These are phyloP conservation scores for Seira ritae DNA, from an alignment of 2,888 invertebrate genomes.

Conservation along the genomic window DNA sequence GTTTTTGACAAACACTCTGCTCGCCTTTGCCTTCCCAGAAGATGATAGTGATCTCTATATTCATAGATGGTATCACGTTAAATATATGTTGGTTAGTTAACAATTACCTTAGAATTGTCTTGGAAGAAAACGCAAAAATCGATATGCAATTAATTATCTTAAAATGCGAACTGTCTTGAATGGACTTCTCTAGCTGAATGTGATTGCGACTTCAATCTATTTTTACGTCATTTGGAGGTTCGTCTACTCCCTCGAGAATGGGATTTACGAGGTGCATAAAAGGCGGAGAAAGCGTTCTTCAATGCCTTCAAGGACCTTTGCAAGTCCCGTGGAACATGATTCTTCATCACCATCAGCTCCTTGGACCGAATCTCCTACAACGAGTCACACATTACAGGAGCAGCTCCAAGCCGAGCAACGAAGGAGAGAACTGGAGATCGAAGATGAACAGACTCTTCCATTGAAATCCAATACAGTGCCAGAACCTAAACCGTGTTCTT, in stretches of 20 bases:
- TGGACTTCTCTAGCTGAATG: too few relatives aligned
- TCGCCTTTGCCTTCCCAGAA: slow-evolving; percentile 50
- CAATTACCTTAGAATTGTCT: too few relatives aligned
- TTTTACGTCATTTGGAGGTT: slow-evolving; percentile 42
- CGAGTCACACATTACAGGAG: slow-evolving; percentile 12
- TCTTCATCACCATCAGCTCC: slow-evolving; percentile 44
- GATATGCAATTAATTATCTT: too few relatives aligned
- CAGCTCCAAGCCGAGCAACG: neutral
- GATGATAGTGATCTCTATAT: slow-evolving; percentile 43
- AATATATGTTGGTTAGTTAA: slow-evolving; percentile 35
- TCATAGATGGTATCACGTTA: slow-evolving; percentile 45
- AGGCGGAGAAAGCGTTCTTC: slow-evolving; percentile 33
- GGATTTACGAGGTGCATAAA: slow-evolving; percentile 46
- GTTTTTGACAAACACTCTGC: slow-evolving; percentile 38
- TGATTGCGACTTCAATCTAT: slow-evolving; percentile 39
- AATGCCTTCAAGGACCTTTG: too few relatives aligned
- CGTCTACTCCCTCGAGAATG: slow-evolving; percentile 50
- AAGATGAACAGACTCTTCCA: slow-evolving; percentile 32
- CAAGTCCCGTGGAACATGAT: too few relatives aligned
- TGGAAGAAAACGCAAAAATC: too few relatives aligned
- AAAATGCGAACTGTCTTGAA: too few relatives aligned
- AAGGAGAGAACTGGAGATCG: neutral
- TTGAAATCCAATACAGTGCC: slow-evolving; percentile 3
- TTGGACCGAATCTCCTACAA: slow-evolving; percentile 41
- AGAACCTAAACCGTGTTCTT: slow-evolving; percentile 51